Evolutionary conservation across 30 jellyfish, hydroid and myxozoan genomes (phyloP).

Genomic region (Cassiopea andromeda): DNA sequence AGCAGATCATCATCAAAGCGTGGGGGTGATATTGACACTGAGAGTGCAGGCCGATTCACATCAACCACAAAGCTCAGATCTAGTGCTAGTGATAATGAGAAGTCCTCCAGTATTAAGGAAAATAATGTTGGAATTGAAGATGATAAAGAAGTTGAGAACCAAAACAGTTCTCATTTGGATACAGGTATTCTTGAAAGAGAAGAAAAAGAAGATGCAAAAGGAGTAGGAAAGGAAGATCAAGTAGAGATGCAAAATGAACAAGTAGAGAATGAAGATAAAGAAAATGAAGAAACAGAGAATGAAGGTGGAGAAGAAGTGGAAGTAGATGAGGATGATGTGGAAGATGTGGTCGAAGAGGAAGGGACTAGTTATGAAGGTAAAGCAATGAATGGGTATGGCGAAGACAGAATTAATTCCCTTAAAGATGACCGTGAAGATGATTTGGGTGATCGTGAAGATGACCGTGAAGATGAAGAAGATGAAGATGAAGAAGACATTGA

Average conservation of each 20-base stretch:
- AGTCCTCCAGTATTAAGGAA: neutral
- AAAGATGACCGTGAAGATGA: slow-evolving; percentile 23
- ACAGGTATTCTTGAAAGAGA: slow-evolving; percentile 8
- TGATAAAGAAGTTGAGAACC: slow-evolving; percentile 13
- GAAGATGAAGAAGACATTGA: neutral
- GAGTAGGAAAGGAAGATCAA: too few species aligned
- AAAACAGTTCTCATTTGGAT: slow-evolving; percentile 3
- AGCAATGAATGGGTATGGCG: slow-evolving; percentile 43
- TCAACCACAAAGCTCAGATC: neutral
- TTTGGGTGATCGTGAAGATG: neutral
- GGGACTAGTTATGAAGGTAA: slow-evolving; percentile 32
- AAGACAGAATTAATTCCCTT: slow-evolving; percentile 1
- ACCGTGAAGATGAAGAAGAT: slow-evolving; percentile 38
- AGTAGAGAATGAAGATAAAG: slow-evolving; percentile 11
- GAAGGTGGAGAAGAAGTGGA: slow-evolving; percentile 16
- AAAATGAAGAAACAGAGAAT: neutral
- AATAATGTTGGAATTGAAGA: neutral
- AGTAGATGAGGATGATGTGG: slow-evolving; percentile 41
- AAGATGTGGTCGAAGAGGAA: slow-evolving; percentile 6
- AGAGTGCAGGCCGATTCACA: neutral
- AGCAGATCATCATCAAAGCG: neutral
- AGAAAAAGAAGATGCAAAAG: slow-evolving; percentile 2
- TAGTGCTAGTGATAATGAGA: neutral
- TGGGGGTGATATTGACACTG: neutral
- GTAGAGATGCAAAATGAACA: neutral